A percentile compares a stretch with the other conserved stretches of the same genome.
phyloP scores from a whole-genome alignment of 1,140 invertebrate genomes.

The Pentalonia nigronervosa region DNA sequence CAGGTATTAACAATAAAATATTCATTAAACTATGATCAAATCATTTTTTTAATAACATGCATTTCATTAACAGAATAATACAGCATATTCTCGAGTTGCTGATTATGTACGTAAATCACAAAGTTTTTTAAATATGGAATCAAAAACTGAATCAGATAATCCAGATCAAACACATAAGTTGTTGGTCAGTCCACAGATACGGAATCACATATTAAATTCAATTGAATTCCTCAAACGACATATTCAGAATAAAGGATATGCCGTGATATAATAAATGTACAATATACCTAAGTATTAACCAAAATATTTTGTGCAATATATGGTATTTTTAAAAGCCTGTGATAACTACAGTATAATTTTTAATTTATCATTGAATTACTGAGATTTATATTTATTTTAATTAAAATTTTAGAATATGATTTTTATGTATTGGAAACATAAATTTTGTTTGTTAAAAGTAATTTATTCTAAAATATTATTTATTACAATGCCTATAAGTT shows the following conservation, averaged over 20 bases:
- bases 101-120: conserved; percentile 55
- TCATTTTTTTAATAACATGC: not conserved
- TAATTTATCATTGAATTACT: not conserved
- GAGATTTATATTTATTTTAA: not conserved
- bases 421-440: not conserved
- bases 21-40: not conserved
- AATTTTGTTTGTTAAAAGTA: not conserved
- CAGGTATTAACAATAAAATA: conserved; percentile 2
- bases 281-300: not conserved
- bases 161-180: conserved; percentile 43
- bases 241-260: conserved; percentile 46
- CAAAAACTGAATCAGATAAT: conserved; percentile 13
- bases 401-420: not conserved
- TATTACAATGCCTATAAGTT: too few species aligned
- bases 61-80: conserved; percentile 32
- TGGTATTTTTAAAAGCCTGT: conserved; percentile 30
- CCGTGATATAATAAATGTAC: not conserved
- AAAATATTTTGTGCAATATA: not conserved
- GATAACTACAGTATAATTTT: conserved; percentile 35
- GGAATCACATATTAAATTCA: conserved; percentile 33
- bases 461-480: too few species aligned
- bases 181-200: conserved; percentile 37
- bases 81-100: conserved; percentile 37
- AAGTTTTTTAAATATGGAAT: conserved; percentile 50
- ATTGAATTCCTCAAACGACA: conserved; percentile 55